Conservation (phyloP, 2,888 invertebrate species). For the Cheilosia soror region DNA sequence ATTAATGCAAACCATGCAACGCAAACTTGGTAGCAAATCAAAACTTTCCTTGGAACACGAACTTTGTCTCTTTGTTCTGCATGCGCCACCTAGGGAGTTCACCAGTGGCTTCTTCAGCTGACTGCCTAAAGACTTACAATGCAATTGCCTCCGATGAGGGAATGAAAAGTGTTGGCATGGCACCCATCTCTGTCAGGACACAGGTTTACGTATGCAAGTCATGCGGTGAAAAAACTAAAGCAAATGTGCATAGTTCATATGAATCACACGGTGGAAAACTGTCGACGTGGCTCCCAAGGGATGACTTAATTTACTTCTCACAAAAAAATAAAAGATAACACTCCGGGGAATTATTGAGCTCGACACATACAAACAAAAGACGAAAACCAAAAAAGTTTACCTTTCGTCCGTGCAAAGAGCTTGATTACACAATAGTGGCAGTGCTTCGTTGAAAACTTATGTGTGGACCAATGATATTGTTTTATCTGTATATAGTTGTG, state of each 20-base stretch:
- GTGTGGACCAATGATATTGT: constrained; percentile 49
- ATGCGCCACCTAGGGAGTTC: neutral
- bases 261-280: constrained; percentile 53
- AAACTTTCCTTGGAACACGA: constrained; percentile 55
- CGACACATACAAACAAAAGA: constrained; percentile 9
- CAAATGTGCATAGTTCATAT: constrained; percentile 55
- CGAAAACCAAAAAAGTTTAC: constrained; percentile 59
- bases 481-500: constrained; percentile 38
- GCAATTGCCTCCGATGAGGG: constrained; percentile 49
- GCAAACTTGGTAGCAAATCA: constrained; percentile 57
- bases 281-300: constrained; percentile 65
- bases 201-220: constrained; percentile 42
- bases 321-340: constrained; percentile 28
- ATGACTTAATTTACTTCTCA: constrained; percentile 59
- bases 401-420: constrained; percentile 37
- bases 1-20: constrained; percentile 63
- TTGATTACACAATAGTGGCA: constrained; percentile 49
- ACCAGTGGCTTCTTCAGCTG: constrained; percentile 1
- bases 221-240: constrained; percentile 55
- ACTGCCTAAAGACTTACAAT: constrained; percentile 41
- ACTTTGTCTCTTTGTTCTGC: constrained; percentile 56
- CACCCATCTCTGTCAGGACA: constrained; percentile 16
- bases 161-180: neutral
- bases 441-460: constrained; percentile 33
- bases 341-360: constrained; percentile 53